phyloP scores from a whole-genome alignment of 2,113 vertebrate species.

The Mirza zaza region DNA sequence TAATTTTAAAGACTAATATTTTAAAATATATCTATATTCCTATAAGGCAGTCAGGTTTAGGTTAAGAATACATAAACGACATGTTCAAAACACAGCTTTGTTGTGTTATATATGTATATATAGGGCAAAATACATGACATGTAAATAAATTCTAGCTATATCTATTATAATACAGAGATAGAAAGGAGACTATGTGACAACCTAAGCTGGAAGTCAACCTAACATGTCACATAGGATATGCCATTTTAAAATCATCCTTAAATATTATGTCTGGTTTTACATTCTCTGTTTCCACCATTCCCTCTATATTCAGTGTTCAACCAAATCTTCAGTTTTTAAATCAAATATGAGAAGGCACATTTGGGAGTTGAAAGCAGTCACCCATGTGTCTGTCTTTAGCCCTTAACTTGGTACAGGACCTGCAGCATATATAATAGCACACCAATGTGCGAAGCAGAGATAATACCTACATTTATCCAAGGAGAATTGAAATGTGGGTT shows the following conservation, averaged over 20 bases:
- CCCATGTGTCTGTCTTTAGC: slow-evolving; percentile 49
- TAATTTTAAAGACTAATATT: slow-evolving; percentile 52
- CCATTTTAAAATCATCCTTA: slow-evolving; percentile 35
- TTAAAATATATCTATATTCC: background rate
- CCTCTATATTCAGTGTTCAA: slow-evolving; percentile 8
- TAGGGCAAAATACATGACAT: background rate
- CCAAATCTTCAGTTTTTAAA: slow-evolving; percentile 51
- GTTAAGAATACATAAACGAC: slow-evolving; percentile 34
- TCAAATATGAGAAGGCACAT: slow-evolving; percentile 43
- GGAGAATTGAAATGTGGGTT: background rate
- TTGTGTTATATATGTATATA: background rate
- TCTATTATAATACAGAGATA: background rate
- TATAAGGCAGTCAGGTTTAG: background rate
- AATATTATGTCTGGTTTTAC: slow-evolving; percentile 28
- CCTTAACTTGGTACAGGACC: slow-evolving; percentile 38
- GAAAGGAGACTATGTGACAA: background rate
- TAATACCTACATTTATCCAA: slow-evolving; percentile 49
- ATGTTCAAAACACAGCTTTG: background rate
- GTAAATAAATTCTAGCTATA: slow-evolving; percentile 19
- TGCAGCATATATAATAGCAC: slow-evolving; percentile 49
- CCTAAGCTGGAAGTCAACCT: background rate
- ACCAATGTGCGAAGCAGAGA: slow-evolving; percentile 38
- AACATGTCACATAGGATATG: background rate
- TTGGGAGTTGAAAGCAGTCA: slow-evolving; percentile 59
- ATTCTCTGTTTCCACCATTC: slow-evolving; percentile 6